phyloP scores from a whole-genome alignment of 2,113 vertebrate genomes.

The Dicentrarchus labrax region DNA sequence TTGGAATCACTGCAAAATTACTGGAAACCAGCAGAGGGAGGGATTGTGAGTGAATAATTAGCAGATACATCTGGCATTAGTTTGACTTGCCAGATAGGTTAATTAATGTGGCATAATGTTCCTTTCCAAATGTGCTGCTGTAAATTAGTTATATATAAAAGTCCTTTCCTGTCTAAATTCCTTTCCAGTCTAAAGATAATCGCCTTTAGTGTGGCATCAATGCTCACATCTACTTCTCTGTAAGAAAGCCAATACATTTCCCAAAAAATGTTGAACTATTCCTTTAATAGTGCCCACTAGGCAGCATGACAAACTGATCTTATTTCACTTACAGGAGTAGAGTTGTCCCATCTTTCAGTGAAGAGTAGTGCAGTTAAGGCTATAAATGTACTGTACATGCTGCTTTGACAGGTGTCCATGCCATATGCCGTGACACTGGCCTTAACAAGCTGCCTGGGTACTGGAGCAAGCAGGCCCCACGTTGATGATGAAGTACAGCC shows the following conservation, averaged over 20 bases:
- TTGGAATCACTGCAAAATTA: no score
- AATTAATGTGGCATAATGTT: not conserved
- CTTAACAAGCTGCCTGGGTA: not conserved
- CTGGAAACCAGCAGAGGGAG: no score
- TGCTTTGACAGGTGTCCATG: constrained; percentile 89
- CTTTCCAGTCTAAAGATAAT: constrained; percentile 11
- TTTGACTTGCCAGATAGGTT: not conserved
- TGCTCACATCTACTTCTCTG: not conserved
- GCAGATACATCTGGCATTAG: not conserved
- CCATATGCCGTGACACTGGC: not conserved
- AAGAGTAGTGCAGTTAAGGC: constrained; percentile 83
- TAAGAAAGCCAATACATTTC: not conserved
- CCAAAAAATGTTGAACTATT: not conserved
- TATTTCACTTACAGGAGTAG: constrained; percentile 62
- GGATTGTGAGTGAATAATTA: not conserved
- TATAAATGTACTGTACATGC: constrained; percentile 78
- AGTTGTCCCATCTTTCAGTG: constrained; percentile 79
- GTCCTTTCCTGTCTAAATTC: no score
- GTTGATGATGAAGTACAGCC: constrained; percentile 47
- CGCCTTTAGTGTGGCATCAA: not conserved
- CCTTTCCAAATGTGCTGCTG: not conserved
- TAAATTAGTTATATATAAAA: not conserved
- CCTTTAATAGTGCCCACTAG: constrained; percentile 88
- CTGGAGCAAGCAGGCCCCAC: not conserved
- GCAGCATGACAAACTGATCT: constrained; percentile 79